Conservation (phyloP, 1,140 invertebrate species). For the Platyscapa corneri region DNA sequence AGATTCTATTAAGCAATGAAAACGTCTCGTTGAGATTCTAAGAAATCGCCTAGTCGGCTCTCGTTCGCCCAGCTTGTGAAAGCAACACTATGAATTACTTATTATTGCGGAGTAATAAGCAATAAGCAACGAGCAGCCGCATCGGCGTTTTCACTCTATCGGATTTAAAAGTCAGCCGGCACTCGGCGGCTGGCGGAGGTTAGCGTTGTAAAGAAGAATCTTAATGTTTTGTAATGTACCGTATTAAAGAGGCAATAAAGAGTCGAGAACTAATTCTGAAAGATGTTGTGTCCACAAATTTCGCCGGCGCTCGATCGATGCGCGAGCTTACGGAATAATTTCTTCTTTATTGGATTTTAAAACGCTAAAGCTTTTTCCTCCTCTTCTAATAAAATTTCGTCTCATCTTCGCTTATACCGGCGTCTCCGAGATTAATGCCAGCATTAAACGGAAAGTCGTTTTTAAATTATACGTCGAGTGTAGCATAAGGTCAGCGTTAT, state of each 20-base stretch:
- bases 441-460: neutral
- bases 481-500: neutral
- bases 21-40: too few species aligned
- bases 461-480: constrained; percentile 3
- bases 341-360: neutral
- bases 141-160: neutral
- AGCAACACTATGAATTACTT: neutral
- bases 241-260: neutral
- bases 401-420: neutral
- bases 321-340: neutral
- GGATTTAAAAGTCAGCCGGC: neutral
- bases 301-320: neutral
- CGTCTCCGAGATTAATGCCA: neutral
- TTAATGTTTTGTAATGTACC: neutral
- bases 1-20: too few species aligned
- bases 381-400: neutral
- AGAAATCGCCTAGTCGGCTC: too few species aligned
- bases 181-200: too few species aligned
- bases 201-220: too few species aligned
- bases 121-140: too few species aligned
- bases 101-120: neutral
- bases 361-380: neutral
- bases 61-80: neutral
- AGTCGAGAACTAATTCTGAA: neutral
- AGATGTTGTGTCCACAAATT: neutral